phyloP scores from a whole-genome alignment of 2,888 invertebrate species.

The Adineta ricciae region DNA sequence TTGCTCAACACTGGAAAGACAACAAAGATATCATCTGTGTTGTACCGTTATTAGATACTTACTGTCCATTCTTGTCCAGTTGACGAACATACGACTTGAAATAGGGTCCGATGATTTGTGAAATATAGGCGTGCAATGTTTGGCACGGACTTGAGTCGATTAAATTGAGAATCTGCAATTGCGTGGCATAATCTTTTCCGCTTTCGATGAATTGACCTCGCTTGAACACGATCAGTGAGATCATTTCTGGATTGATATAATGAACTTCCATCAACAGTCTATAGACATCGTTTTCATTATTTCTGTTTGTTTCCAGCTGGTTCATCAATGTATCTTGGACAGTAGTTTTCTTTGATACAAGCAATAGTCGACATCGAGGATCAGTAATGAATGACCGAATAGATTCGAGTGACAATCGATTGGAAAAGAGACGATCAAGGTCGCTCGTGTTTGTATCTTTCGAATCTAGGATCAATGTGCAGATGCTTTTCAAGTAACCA shows the following conservation, averaged over 20 bases:
- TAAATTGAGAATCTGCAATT: constrained; percentile 78
- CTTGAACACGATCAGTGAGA: constrained; percentile 75
- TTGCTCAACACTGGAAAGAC: constrained; percentile 86
- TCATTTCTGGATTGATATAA: constrained; percentile 78
- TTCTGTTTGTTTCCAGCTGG: constrained; percentile 35
- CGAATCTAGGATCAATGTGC: constrained; percentile 58
- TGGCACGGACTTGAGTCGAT: constrained; percentile 96
- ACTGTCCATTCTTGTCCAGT: constrained; percentile 84
- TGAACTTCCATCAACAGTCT: constrained; percentile 81
- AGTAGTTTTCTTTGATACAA: constrained; percentile 74
- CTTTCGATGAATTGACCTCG: constrained; percentile 81
- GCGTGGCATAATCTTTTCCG: constrained; percentile 84
- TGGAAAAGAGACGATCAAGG: constrained; percentile 43
- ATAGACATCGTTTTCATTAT: constrained; percentile 58
- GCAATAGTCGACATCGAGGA: constrained; percentile 73
- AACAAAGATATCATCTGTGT: too few species aligned
- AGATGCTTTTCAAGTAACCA: constrained; percentile 26
- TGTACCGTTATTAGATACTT: constrained; percentile 35
- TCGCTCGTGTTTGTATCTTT: constrained; percentile 57
- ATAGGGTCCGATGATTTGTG: constrained; percentile 88
- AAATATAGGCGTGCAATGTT: constrained; percentile 84
- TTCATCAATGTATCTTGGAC: constrained; percentile 63
- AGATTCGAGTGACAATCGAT: constrained; percentile 69
- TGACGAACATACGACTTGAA: constrained; percentile 98
- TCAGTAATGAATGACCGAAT: constrained; percentile 81